Conservation (phyloP, 2,797 vertebrate genomes). For the Ptychadena robeensis region DNA sequence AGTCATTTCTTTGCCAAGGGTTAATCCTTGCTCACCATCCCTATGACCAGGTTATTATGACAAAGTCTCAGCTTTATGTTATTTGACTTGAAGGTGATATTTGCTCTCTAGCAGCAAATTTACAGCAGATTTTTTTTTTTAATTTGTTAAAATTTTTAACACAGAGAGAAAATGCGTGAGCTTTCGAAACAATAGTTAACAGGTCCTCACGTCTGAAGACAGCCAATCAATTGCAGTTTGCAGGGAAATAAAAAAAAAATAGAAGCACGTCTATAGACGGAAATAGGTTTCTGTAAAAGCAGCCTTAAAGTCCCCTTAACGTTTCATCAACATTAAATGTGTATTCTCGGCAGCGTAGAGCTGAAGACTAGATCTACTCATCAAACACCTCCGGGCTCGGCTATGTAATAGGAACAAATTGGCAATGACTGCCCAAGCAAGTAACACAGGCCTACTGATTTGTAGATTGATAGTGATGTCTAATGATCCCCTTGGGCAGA, state of each 20-base stretch:
- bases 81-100: constrained; percentile 1
- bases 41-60: constrained; percentile 8
- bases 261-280: constrained; percentile 1
- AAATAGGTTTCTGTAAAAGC: constrained; percentile 60
- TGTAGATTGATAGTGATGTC: constrained; percentile 99
- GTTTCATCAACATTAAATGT: constrained; percentile 66
- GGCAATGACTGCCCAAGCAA: constrained; percentile 94
- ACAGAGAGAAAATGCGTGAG: background rate
- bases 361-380: constrained; percentile 85
- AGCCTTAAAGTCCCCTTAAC: constrained; percentile 65
- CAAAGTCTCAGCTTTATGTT: background rate
- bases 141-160: background rate
- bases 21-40: background rate
- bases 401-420: constrained; percentile 99
- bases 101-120: background rate
- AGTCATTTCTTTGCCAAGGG: no score
- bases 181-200: constrained; percentile 13
- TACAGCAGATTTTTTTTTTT: background rate
- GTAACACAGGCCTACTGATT: constrained; percentile 90
- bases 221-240: constrained; percentile 42
- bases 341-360: constrained; percentile 71
- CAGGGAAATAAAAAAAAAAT: constrained; percentile 18
- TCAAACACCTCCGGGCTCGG: constrained; percentile 89
- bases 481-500: constrained; percentile 99
- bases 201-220: constrained; percentile 30